Evolutionary conservation across 2,113 vertebrate species (phyloP).

Genomic region (Smithornis capensis): DNA sequence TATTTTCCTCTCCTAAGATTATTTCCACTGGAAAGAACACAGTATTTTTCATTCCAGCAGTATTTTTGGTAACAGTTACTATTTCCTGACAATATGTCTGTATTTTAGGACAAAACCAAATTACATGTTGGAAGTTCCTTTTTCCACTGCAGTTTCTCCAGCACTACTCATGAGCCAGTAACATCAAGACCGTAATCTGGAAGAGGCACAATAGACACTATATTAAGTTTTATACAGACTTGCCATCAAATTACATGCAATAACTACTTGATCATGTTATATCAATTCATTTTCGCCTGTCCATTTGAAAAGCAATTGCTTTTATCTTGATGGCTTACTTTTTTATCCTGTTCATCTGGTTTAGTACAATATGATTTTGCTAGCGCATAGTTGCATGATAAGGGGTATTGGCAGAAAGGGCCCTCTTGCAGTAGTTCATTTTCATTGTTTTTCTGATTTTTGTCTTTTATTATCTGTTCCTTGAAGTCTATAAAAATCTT

Average conservation of each 20-base stretch:
- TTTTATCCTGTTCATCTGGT: neutral
- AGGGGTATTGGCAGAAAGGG: neutral
- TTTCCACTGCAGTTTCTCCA: slow-evolving; percentile 43
- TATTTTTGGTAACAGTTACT: slow-evolving; percentile 66
- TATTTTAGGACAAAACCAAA: slow-evolving; percentile 66
- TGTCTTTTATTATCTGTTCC: neutral
- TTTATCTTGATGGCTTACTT: slow-evolving; percentile 5
- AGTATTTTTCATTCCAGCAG: slow-evolving; percentile 34
- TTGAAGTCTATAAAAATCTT: neutral
- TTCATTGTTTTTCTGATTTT: neutral
- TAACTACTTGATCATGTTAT: neutral
- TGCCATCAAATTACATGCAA: slow-evolving; percentile 41
- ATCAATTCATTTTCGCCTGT: neutral
- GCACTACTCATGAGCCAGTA: slow-evolving; percentile 23
- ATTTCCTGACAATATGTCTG: slow-evolving; percentile 63
- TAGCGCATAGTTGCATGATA: neutral
- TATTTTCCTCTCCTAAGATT: slow-evolving; percentile 26
- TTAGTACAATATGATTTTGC: neutral
- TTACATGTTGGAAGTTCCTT: slow-evolving; percentile 58
- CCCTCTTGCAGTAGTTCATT: neutral
- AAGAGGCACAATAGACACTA: slow-evolving; percentile 52
- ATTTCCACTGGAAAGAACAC: slow-evolving; percentile 45
- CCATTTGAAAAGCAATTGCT: slow-evolving; percentile 5
- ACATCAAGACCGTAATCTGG: slow-evolving; percentile 15
- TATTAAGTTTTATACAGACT: slow-evolving; percentile 62